Percentiles rank a stretch among this genome's conserved stretches.
These are phyloP conservation scores for Anguilla pacifica DNA, from an alignment of 2,797 vertebrate genomes.

Conservation along the genomic window DNA sequence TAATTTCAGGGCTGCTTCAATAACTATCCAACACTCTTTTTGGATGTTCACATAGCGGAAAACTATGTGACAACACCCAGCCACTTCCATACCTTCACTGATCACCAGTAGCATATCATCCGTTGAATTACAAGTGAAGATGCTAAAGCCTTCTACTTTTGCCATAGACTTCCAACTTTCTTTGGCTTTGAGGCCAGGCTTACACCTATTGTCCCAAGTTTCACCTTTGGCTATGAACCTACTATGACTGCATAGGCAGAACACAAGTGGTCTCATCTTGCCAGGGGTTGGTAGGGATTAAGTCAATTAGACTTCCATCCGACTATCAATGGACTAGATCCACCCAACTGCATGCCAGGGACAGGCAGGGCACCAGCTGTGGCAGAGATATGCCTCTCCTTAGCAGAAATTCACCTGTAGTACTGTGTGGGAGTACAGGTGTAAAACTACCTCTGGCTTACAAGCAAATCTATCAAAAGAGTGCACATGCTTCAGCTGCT, in stretches of 20 bases:
- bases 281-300: not conserved
- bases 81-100: too few relatives aligned
- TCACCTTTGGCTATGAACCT: not conserved
- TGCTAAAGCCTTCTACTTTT: too few relatives aligned
- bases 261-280: not conserved
- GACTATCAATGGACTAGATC: not conserved
- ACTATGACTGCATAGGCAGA: not conserved
- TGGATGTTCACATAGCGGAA: too few relatives aligned
- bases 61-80: too few relatives aligned
- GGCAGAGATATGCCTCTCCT: not conserved
- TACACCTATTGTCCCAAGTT: too few relatives aligned
- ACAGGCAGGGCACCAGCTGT: not conserved
- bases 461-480: not conserved
- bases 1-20: not conserved
- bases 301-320: not conserved
- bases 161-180: too few relatives aligned
- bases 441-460: not conserved
- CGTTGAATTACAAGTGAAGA: too few relatives aligned
- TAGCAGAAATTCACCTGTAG: not conserved
- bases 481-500: not conserved
- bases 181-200: too few relatives aligned
- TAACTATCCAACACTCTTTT: too few relatives aligned
- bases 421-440: not conserved
- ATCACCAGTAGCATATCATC: too few relatives aligned
- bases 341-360: not conserved